Percentiles rank a stretch among this genome's conserved stretches.
Conservation (phyloP, 2,797 vertebrate species). For the Carapus acus region DNA sequence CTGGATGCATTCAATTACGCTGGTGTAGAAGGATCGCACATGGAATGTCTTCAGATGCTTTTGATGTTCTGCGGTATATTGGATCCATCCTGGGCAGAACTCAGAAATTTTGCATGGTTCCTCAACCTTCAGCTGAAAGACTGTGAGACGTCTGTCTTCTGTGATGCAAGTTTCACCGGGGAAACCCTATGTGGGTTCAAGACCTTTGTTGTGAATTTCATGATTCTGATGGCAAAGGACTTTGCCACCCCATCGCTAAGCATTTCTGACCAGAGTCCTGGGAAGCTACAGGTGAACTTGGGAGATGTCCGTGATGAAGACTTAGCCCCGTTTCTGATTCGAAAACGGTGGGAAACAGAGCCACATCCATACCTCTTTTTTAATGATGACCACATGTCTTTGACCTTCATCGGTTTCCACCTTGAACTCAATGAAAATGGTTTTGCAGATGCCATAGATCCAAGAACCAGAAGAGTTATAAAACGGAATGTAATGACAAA, state of each 20-base stretch:
- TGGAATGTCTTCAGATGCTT: conserved; percentile 84
- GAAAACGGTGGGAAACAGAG: conserved; percentile 91
- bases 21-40: conserved; percentile 76
- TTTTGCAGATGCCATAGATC: conserved; percentile 80
- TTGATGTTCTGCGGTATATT: conserved; percentile 84
- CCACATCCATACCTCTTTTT: conserved; percentile 96
- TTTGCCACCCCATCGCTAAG: conserved; percentile 90
- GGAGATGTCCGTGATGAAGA: conserved; percentile 75
- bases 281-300: conserved; percentile 57
- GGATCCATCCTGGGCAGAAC: conserved; percentile 91
- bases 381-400: conserved; percentile 83
- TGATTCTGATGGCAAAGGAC: conserved; percentile 97
- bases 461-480: conserved; percentile 69
- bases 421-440: conserved; percentile 57
- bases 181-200: conserved; percentile 88
- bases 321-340: conserved; percentile 82
- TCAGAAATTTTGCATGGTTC: conserved; percentile 88
- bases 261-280: conserved; percentile 88
- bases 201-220: conserved; percentile 91
- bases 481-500: conserved; percentile 76
- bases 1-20: conserved; percentile 79
- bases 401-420: conserved; percentile 98
- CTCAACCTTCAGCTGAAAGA: conserved; percentile 86
- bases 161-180: conserved; percentile 69
- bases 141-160: conserved; percentile 88